Conservation (phyloP, 2,888 invertebrate genomes). For the Heliconius hortense region DNA sequence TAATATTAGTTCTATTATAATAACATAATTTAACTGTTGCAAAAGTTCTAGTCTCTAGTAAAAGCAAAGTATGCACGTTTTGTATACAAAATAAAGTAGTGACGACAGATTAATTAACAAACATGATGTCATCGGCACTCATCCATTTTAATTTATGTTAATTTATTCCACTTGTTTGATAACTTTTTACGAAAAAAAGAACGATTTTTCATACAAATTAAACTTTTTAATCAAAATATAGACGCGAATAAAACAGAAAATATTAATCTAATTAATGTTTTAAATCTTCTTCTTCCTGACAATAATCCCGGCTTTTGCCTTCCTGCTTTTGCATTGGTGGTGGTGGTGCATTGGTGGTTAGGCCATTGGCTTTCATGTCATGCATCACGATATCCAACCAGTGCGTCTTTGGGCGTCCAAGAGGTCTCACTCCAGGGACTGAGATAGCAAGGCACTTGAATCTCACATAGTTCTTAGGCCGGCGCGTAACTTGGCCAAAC, state of each 20-base stretch:
- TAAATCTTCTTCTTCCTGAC: background rate
- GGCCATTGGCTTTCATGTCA: too few relatives aligned
- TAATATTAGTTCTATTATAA: background rate
- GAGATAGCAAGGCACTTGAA: too few relatives aligned
- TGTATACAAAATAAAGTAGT: conserved; percentile 14
- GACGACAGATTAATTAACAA: conserved; percentile 31
- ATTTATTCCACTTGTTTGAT: conserved; percentile 19
- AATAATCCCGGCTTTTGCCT: too few relatives aligned
- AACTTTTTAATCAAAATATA: too few relatives aligned
- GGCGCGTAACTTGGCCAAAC: too few relatives aligned
- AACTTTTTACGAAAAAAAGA: conserved; percentile 2
- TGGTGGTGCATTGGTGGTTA: too few relatives aligned
- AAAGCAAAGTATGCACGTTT: conserved; percentile 18
- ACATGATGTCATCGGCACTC: conserved; percentile 40
- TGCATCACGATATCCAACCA: too few relatives aligned
- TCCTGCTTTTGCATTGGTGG: too few relatives aligned
- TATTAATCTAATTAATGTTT: background rate
- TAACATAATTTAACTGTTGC: background rate
- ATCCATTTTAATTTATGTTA: conserved; percentile 31
- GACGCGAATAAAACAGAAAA: too few relatives aligned
- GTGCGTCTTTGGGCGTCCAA: too few relatives aligned
- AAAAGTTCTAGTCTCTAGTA: background rate
- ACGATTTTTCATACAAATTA: background rate
- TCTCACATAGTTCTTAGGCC: too few relatives aligned
- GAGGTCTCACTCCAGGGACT: too few relatives aligned